A percentile compares a stretch with the other conserved stretches of the same genome.
Conservation (phyloP, 2,888 invertebrate species). For the Rhingia campestris region DNA sequence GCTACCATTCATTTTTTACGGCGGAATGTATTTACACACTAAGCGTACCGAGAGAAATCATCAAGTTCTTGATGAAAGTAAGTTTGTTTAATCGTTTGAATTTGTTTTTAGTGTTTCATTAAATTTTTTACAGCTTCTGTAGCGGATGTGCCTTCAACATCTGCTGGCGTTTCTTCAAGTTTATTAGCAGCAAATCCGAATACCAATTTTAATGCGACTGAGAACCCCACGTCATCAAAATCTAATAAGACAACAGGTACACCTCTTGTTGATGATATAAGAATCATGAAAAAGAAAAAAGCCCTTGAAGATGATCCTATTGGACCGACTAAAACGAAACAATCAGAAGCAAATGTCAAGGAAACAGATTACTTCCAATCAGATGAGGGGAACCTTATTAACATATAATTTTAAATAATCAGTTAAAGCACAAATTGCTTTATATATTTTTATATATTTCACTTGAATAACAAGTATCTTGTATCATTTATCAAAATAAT, state of each 20-base stretch:
- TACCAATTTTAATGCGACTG: no score
- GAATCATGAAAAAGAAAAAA: not conserved
- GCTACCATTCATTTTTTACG: slow-evolving; percentile 79
- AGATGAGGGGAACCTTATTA: not conserved
- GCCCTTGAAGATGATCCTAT: no score
- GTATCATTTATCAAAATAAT: slow-evolving; percentile 4
- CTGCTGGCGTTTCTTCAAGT: not conserved
- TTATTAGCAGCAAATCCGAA: not conserved
- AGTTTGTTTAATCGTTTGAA: not conserved
- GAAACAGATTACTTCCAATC: not conserved
- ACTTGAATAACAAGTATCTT: slow-evolving; percentile 28
- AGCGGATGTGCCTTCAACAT: slow-evolving; percentile 20
- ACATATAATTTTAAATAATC: not conserved
- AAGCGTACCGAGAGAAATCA: slow-evolving; percentile 78
- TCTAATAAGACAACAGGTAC: not conserved
- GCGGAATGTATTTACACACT: slow-evolving; percentile 76
- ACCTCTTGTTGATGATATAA: not conserved
- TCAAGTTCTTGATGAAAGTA: slow-evolving; percentile 76
- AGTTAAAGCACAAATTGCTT: not conserved
- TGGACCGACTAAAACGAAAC: not conserved
- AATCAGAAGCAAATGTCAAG: not conserved
- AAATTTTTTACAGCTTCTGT: slow-evolving; percentile 13
- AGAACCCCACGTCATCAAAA: not conserved
- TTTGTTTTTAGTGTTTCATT: not conserved
- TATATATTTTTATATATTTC: not conserved